Percentiles rank a stretch among this genome's conserved stretches.
phyloP scores from a whole-genome alignment of 2,797 vertebrate species.

The Acanthiza pusilla region DNA sequence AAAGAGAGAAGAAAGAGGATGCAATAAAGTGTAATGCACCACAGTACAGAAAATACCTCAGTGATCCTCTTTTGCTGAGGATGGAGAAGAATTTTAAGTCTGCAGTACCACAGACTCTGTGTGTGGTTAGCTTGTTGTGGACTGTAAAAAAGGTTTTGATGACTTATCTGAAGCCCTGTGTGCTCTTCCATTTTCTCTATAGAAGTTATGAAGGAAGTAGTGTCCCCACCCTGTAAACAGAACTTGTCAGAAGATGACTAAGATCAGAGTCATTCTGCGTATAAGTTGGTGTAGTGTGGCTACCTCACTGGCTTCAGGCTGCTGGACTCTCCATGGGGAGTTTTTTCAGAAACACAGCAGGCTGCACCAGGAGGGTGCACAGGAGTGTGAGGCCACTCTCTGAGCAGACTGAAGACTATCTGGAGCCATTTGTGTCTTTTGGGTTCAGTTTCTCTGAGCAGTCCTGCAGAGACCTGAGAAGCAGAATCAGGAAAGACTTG shows the following conservation, averaged over 20 bases:
- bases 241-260: not conserved
- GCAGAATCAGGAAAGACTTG: not conserved
- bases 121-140: not conserved
- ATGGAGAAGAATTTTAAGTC: not conserved
- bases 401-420: not conserved
- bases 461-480: not conserved
- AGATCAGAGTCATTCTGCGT: not conserved
- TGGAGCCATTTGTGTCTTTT: not conserved
- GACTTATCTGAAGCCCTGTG: not conserved
- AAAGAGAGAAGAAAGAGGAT: not conserved
- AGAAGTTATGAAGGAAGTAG: not conserved
- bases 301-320: not conserved
- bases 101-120: not conserved
- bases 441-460: not conserved
- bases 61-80: not conserved
- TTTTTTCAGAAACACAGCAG: not conserved
- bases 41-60: not conserved
- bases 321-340: not conserved
- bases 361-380: not conserved
- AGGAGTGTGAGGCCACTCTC: not conserved
- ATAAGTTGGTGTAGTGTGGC: not conserved
- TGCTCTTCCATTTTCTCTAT: not conserved
- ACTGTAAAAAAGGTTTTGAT: not conserved
- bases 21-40: not conserved
- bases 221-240: not conserved